Evolutionary conservation across 35 echinoderm and acorn worm species (phyloP), one percentile per base, ranked within the genome.

Genomic region (Patiria miniata): DNA sequence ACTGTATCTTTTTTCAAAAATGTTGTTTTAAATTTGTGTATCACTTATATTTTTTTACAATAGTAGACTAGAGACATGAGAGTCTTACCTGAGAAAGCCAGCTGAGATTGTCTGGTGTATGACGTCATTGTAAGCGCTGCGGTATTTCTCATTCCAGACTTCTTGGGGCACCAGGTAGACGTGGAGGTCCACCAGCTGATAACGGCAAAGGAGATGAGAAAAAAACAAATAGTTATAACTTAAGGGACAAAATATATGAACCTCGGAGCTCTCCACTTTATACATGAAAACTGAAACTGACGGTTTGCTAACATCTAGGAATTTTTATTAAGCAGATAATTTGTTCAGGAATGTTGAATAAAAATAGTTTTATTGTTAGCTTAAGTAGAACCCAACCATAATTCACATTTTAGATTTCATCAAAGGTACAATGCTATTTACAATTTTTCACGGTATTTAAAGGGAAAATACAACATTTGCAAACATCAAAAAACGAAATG

Each of bases 41-140:
- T 47, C 42, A 47, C 42, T n/a, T n/a, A n/a, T n/a, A 47, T 47
- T 47, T 47, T 47, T 47, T 47, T n/a, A n/a, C n/a, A n/a, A n/a
- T n/a, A n/a, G n/a, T n/a, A n/a, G n/a, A n/a, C n/a, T n/a, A n/a
- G n/a, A n/a, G n/a, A n/a, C n/a, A n/a, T n/a, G 42, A 18, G 21
- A 37, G 44, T 52, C 21, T 79, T 26, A 97, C 95, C 95, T 97
- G 91, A 97, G 91, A 93, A 97, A 97, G 5, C 95, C 95, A 36
- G 87, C 79, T 39, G 95, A 97, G 39, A 90, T 83, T 0, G 95
- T 86, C 80, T 97, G 86, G 80, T 68, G 52, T 36, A 97, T 93
- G 68, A 90, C 88, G 77, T 93, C 91, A 37, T 97, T 97, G 88
- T 88, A 93, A 3, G 81, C 83, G 39, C 95, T 97, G 55, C 79